Evolutionary conservation across 2,888 invertebrate species (phyloP).

Genomic region (Cephus spinipes): DNA sequence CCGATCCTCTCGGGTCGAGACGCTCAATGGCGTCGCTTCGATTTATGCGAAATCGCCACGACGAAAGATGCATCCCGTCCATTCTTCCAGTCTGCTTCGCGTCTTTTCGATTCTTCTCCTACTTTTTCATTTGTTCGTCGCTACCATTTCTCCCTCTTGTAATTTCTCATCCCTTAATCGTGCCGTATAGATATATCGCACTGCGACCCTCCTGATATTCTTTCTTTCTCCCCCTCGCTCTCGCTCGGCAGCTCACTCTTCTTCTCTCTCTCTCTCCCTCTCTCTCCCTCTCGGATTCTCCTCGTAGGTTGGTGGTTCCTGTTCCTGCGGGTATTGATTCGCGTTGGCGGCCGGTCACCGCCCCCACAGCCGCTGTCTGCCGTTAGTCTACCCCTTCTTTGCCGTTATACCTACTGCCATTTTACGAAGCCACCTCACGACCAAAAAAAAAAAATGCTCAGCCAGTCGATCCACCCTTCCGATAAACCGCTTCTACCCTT

Average conservation of each 20-base stretch:
- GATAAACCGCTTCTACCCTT: not conserved
- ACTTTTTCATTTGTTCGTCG: not conserved
- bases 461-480: not conserved
- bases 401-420: slow-evolving; percentile 33
- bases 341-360: slow-evolving; percentile 67
- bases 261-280: slow-evolving; percentile 18
- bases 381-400: slow-evolving; percentile 60
- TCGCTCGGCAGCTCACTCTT: slow-evolving; percentile 22
- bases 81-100: not conserved
- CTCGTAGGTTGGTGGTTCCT: slow-evolving; percentile 60
- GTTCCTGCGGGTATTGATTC: slow-evolving; percentile 68
- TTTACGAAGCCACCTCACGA: slow-evolving; percentile 11
- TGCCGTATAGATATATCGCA: not conserved
- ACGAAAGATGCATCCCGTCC: not conserved
- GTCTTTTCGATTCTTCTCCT: not conserved
- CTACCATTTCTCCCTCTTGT: slow-evolving; percentile 20
- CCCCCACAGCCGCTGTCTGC: slow-evolving; percentile 65
- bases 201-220: slow-evolving; percentile 12
- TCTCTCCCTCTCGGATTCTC: slow-evolving; percentile 26
- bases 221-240: slow-evolving; percentile 32
- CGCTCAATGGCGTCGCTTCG: not conserved
- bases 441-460: not conserved
- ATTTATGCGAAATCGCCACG: not conserved
- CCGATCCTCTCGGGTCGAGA: not conserved
- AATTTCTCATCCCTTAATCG: slow-evolving; percentile 17